Evolutionary conservation across 2,113 vertebrate genomes (phyloP), one percentile per base, ranked within the genome.

Genomic region (Hemiscyllium ocellatum): DNA sequence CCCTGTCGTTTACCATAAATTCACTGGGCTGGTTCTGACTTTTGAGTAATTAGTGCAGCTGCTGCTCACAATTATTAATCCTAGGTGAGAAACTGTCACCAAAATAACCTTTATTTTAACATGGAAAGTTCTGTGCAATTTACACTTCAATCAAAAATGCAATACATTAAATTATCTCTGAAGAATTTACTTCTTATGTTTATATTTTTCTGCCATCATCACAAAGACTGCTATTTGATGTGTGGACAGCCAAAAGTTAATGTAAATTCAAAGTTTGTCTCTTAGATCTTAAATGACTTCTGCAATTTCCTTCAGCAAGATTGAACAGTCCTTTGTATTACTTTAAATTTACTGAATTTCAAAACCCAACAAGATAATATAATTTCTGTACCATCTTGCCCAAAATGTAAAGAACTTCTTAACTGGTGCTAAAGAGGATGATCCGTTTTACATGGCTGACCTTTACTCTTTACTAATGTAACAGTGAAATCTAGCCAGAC

Each of bases 1-100:
- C 96, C 97, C 97, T 98, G 97, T 97, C 97, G 97, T 97, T 97
- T 98, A 97, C 97, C 97, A 97, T 98, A 98, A 98, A 98, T 98
- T 97, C 97, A 90, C 97, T 98, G 97, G 42, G 97, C 98, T 98
- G 97, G 97, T 97, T 97, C 96, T 95, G 97, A 97, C 96, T 97
- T 96, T 95, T 94, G 96, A 97, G 97, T 96, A 97, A 98, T 98
- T 98, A 97, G 97, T 98, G 97, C 97, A 90, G 76, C 96, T 97
- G 96, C 96, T 96, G 96, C 96, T 97, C 96, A 97, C 97, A 97
- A 97, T 97, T 98, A 97, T 97, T 97, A 97, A 97, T 97, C 97
- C 97, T 96, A 97, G 50, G 96, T 96, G 94, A 96, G 96, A 97
- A 96, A 96, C 69, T 33, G 66, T 6, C 69, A 33, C 69, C 15